Percentiles rank a stretch among this genome's conserved stretches.
Evolutionary conservation across 2,888 invertebrate genomes (phyloP).

Genomic region (Anaspis maculata): DNA sequence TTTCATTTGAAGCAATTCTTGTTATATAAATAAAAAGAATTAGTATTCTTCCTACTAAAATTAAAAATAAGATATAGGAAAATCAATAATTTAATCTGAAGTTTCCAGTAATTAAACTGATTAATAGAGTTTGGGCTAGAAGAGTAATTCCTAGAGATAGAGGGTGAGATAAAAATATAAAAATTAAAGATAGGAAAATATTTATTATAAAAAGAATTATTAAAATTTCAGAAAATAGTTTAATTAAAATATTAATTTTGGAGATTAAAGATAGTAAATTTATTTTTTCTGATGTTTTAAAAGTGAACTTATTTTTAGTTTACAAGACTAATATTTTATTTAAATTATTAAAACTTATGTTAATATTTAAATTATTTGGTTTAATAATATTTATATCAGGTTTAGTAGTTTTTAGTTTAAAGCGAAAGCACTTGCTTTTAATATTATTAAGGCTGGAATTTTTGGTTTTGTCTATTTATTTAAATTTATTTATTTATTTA

Average conservation of each 20-base stretch:
- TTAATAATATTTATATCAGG: slow-evolving; percentile 45
- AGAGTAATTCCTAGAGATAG: slow-evolving; percentile 49
- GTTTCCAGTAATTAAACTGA: slow-evolving; percentile 44
- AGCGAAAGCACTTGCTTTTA: slow-evolving; percentile 52
- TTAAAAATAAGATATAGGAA: slow-evolving; percentile 54
- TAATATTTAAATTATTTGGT: slow-evolving; percentile 24
- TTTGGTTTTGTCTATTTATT: slow-evolving; percentile 7
- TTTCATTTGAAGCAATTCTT: slow-evolving; percentile 47
- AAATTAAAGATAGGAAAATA: slow-evolving; percentile 37
- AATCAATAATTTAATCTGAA: slow-evolving; percentile 50
- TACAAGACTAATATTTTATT: slow-evolving; percentile 58
- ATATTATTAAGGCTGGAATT: slow-evolving; percentile 47
- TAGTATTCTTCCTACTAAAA: slow-evolving; percentile 56
- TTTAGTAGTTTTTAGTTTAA: slow-evolving; percentile 47
- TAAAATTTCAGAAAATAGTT: slow-evolving; percentile 51
- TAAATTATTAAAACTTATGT: slow-evolving; percentile 59
- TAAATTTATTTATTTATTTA: slow-evolving; percentile 3
- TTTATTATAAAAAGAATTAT: slow-evolving; percentile 24
- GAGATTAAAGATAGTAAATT: slow-evolving; percentile 52
- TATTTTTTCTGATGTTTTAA: slow-evolving; percentile 53
- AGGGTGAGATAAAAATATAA: slow-evolving; percentile 45
- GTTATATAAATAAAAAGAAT: slow-evolving; percentile 58
- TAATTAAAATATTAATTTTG: slow-evolving; percentile 58
- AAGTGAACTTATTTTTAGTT: slow-evolving; percentile 53
- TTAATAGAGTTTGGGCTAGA: slow-evolving; percentile 47